Conservation (phyloP, 2,888 invertebrate genomes). For the Aporophyla lueneburgensis region DNA sequence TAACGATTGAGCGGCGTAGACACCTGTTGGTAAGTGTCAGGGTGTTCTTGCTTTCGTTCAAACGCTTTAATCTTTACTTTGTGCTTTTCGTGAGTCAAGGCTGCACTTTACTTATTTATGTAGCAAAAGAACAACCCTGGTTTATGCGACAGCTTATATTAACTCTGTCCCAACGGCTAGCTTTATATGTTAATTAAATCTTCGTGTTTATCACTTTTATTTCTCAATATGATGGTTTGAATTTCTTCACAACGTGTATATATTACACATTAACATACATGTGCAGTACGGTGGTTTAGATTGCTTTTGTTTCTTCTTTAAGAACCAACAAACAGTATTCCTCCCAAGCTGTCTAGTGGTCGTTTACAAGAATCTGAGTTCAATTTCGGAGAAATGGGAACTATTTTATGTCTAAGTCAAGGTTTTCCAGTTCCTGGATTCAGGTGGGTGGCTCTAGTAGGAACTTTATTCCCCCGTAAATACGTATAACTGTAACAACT, state of each 20-base stretch:
- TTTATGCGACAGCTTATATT: conserved; percentile 73
- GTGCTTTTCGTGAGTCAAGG: conserved; percentile 86
- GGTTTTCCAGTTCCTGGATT: conserved; percentile 94
- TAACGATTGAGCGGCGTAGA: conserved; percentile 89
- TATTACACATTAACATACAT: conserved; percentile 55
- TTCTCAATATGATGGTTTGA: conserved; percentile 53
- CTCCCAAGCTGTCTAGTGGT: conserved; percentile 91
- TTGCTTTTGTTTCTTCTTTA: conserved; percentile 78
- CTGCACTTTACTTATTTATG: conserved; percentile 73
- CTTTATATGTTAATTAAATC: conserved; percentile 66
- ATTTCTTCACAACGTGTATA: conserved; percentile 63
- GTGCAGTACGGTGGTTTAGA: conserved; percentile 66
- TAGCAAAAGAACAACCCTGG: conserved; percentile 66
- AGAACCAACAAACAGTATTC: conserved; percentile 93
- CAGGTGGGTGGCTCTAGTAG: conserved; percentile 91
- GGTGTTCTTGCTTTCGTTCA: conserved; percentile 89
- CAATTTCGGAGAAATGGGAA: conserved; percentile 75
- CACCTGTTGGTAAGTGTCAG: conserved; percentile 91
- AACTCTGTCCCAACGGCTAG: conserved; percentile 68
- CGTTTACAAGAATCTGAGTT: conserved; percentile 89
- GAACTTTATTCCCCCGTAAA: conserved; percentile 18
- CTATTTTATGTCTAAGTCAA: conserved; percentile 94
- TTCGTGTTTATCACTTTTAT: conserved; percentile 60
- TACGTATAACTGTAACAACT: not conserved
- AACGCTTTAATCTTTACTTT: conserved; percentile 90